Percentiles rank a stretch among this genome's conserved stretches.
Conservation (phyloP, 2,797 vertebrate species). For the Lindbergichthys nudifrons region DNA sequence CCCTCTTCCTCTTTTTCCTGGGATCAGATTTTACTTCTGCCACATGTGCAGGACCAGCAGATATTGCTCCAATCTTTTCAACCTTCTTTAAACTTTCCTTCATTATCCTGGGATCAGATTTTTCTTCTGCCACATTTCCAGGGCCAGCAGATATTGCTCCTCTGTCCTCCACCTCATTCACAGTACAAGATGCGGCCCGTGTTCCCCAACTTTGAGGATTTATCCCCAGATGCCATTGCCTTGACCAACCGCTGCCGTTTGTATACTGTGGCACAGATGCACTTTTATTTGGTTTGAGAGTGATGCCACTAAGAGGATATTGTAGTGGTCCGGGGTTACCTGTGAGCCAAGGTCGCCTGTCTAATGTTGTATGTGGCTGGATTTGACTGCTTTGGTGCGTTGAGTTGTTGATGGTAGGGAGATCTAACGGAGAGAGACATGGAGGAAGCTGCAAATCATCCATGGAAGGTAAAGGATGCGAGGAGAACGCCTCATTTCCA, state of each 20-base stretch:
- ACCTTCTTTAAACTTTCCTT: constrained; percentile 1
- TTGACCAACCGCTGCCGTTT: background rate
- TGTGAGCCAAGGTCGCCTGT: constrained; percentile 49
- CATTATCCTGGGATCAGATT: background rate
- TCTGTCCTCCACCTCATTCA: background rate
- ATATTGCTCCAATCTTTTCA: background rate
- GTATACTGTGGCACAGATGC: background rate
- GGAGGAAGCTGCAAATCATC: constrained; percentile 65
- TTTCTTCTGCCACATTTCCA: background rate
- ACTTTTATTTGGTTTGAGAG: background rate
- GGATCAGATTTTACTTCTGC: background rate
- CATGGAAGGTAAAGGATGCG: constrained; percentile 14
- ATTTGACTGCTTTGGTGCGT: background rate
- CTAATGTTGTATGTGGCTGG: constrained; percentile 14
- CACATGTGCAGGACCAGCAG: background rate
- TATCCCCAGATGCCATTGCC: background rate
- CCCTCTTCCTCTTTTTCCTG: background rate
- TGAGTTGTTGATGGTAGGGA: background rate
- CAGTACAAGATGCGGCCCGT: background rate
- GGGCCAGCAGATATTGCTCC: no score
- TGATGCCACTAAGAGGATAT: constrained; percentile 48
- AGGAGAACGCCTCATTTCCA: background rate
- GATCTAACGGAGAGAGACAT: constrained; percentile 76
- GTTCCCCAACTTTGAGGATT: background rate
- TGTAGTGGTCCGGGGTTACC: constrained; percentile 32